Conservation (phyloP, 37 sponge, comb jelly and placozoan genomes). For the Geodia barretti region DNA sequence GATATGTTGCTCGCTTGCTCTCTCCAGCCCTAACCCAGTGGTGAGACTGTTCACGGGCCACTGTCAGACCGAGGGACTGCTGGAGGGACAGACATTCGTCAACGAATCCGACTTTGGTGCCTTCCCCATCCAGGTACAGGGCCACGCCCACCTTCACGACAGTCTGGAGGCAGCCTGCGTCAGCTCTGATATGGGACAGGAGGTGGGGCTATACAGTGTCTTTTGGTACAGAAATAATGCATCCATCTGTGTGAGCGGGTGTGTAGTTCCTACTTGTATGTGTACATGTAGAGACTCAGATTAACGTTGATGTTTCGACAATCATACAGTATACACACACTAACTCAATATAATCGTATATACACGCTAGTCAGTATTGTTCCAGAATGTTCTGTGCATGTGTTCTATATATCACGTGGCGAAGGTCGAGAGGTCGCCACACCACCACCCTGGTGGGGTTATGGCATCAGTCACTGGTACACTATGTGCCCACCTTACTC, state of each 20-base stretch:
- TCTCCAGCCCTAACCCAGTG: constrained; percentile 53
- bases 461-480: too few relatives aligned
- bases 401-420: too few relatives aligned
- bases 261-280: background rate
- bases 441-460: too few relatives aligned
- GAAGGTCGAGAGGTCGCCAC: too few relatives aligned
- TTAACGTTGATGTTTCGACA: too few relatives aligned
- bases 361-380: too few relatives aligned
- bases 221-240: background rate
- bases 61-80: constrained; percentile 45
- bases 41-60: constrained; percentile 64
- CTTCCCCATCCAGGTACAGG: constrained; percentile 66
- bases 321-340: too few relatives aligned
- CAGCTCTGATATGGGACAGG: constrained; percentile 54
- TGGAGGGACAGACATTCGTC: constrained; percentile 40
- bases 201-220: constrained; percentile 8
- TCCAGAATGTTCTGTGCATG: too few relatives aligned
- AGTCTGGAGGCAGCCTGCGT: constrained; percentile 63
- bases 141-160: constrained; percentile 70
- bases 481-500: too few relatives aligned
- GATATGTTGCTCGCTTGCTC: background rate
- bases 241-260: background rate
- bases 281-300: background rate
- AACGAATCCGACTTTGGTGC: constrained; percentile 68
- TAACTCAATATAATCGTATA: too few relatives aligned